Evolutionary conservation across 2,113 vertebrate species (phyloP).

Genomic region (Myanophis thanlyinensis): DNA sequence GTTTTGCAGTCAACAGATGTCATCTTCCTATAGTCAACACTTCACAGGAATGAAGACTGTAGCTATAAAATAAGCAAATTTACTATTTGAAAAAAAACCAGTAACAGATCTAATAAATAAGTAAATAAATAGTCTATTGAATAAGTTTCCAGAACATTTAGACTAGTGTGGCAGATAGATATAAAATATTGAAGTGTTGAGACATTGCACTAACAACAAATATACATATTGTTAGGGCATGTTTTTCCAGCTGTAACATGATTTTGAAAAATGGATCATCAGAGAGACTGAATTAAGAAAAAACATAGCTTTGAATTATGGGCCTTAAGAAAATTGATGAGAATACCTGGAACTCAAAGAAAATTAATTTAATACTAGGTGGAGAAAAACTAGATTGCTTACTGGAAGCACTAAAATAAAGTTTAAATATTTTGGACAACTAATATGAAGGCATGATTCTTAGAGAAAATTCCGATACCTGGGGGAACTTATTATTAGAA

Average conservation of each 20-base stretch:
- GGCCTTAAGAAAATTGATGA: neutral
- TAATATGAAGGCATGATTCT: neutral
- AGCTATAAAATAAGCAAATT: neutral
- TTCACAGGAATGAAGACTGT: neutral
- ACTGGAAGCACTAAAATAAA: neutral
- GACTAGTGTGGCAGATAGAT: neutral
- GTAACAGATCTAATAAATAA: neutral
- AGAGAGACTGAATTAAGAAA: neutral
- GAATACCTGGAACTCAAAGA: neutral
- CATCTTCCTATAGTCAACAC: neutral
- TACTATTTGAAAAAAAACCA: neutral
- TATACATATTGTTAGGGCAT: too few species aligned
- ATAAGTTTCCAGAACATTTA: neutral
- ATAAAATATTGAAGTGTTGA: neutral
- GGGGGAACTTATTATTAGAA: neutral
- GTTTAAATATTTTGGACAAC: neutral
- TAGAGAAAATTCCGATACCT: neutral
- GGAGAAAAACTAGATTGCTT: neutral
- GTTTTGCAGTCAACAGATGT: neutral
- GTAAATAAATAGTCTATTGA: neutral
- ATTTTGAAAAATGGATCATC: neutral
- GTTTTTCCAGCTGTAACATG: neutral
- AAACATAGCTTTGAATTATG: neutral
- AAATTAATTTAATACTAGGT: neutral
- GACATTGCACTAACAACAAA: neutral